Conservation (phyloP, 1,140 invertebrate genomes). For the Lasaia peninsularis region DNA sequence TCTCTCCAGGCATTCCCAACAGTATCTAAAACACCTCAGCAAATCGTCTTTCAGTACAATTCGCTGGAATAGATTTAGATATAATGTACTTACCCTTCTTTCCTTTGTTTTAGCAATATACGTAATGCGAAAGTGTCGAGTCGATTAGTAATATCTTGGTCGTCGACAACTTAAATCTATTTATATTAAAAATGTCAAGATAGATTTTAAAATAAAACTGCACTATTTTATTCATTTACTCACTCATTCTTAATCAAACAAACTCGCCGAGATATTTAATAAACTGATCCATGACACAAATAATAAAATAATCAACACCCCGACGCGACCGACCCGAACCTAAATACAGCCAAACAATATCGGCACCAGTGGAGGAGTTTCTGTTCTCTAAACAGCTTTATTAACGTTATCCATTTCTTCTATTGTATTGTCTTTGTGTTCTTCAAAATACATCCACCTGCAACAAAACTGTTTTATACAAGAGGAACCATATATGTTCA, state of each 20-base stretch:
- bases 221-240: not conserved
- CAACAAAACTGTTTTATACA: conserved; percentile 18
- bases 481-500: not conserved
- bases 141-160: too few relatives aligned
- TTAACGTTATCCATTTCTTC: conserved; percentile 58
- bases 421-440: conserved; percentile 48
- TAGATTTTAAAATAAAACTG: not conserved
- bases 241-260: conserved; percentile 1
- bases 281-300: not conserved
- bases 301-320: not conserved
- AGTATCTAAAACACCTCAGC: too few relatives aligned
- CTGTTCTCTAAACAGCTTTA: conserved; percentile 43
- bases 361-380: not conserved
- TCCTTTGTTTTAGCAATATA: too few relatives aligned
- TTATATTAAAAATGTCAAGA: too few relatives aligned
- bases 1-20: too few relatives aligned
- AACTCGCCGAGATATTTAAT: conserved; percentile 12
- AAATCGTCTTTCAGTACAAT: too few relatives aligned
- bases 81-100: too few relatives aligned
- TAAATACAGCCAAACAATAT: not conserved
- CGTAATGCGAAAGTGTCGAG: too few relatives aligned
- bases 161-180: too few relatives aligned
- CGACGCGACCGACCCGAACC: too few relatives aligned
- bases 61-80: too few relatives aligned
- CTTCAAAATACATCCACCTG: conserved; percentile 71